phyloP scores from a whole-genome alignment of 2,797 vertebrate genomes.

The Paedocypris micromegethes region DNA sequence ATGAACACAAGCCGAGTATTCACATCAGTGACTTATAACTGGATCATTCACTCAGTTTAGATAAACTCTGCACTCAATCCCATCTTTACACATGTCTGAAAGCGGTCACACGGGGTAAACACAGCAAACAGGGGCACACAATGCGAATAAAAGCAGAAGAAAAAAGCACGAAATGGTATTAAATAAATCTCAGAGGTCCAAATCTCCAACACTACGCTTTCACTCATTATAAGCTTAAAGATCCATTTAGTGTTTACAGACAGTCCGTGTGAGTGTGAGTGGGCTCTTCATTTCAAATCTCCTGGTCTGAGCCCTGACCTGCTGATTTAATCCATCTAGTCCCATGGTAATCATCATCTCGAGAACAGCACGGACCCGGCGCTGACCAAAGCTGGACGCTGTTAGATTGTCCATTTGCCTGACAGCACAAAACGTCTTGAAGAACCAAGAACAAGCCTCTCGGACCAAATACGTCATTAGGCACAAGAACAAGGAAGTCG shows the following conservation, averaged over 20 bases:
- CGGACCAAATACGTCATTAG: too few relatives aligned
- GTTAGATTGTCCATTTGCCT: too few relatives aligned
- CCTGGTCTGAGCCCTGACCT: slow-evolving; percentile 18
- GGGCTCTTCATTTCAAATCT: slow-evolving; percentile 18
- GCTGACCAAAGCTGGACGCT: neutral
- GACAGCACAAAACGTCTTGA: too few relatives aligned
- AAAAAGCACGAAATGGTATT: neutral
- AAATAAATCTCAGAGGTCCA: neutral
- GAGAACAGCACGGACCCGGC: slow-evolving; percentile 11
- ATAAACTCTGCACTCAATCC: slow-evolving; percentile 32
- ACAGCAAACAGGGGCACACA: neutral
- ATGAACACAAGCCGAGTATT: slow-evolving; percentile 31
- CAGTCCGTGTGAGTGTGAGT: neutral
- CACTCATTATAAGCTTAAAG: slow-evolving; percentile 19
- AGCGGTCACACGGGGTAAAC: neutral
- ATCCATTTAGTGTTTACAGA: slow-evolving; percentile 3
- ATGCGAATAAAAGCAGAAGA: too few relatives aligned
- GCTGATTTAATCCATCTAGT: slow-evolving; percentile 28
- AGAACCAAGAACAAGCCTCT: too few relatives aligned
- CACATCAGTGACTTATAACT: slow-evolving; percentile 37
- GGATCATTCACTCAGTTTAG: slow-evolving; percentile 11
- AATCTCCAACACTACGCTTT: neutral
- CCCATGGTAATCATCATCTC: slow-evolving; percentile 33
- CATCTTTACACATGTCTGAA: slow-evolving; percentile 4
- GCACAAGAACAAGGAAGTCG: too few relatives aligned